Evolutionary conservation across 2,888 invertebrate genomes (phyloP).

Genomic region (Monopis laevigella): DNA sequence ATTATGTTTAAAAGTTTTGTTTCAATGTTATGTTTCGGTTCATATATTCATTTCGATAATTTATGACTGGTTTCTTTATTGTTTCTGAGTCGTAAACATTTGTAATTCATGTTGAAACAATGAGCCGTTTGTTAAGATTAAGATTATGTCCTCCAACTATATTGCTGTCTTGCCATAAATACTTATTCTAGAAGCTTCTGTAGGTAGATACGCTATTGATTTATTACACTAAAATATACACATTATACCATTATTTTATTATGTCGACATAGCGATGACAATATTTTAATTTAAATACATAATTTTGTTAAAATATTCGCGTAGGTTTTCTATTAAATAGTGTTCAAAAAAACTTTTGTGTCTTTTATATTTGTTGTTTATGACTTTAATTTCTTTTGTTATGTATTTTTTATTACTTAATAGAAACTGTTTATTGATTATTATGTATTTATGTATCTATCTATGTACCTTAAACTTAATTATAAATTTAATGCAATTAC

Average conservation of each 20-base stretch:
- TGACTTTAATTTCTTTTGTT: not conserved
- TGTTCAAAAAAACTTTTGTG: too few relatives aligned
- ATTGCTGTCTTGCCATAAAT: slow-evolving; percentile 62
- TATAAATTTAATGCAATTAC: not conserved
- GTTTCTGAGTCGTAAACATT: slow-evolving; percentile 58
- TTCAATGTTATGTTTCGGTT: slow-evolving; percentile 1
- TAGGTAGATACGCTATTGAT: too few relatives aligned
- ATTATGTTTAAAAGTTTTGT: not conserved
- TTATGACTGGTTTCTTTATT: slow-evolving; percentile 42
- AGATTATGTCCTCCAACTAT: slow-evolving; percentile 47
- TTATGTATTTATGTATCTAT: slow-evolving; percentile 3
- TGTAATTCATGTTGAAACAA: slow-evolving; percentile 58
- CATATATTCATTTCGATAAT: slow-evolving; percentile 3
- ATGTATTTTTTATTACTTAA: not conserved
- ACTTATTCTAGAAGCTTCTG: not conserved
- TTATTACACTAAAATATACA: too few relatives aligned
- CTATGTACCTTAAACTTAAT: not conserved
- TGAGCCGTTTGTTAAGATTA: slow-evolving; percentile 62
- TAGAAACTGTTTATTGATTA: not conserved
- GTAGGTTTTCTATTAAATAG: too few relatives aligned
- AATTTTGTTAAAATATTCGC: too few relatives aligned
- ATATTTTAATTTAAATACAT: too few relatives aligned
- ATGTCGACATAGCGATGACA: too few relatives aligned
- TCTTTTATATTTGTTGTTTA: too few relatives aligned
- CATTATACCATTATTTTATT: too few relatives aligned